These are phyloP conservation scores for Rhizoglyphus robini DNA, from an alignment of 1,140 invertebrate species.

Conservation along the genomic window DNA sequence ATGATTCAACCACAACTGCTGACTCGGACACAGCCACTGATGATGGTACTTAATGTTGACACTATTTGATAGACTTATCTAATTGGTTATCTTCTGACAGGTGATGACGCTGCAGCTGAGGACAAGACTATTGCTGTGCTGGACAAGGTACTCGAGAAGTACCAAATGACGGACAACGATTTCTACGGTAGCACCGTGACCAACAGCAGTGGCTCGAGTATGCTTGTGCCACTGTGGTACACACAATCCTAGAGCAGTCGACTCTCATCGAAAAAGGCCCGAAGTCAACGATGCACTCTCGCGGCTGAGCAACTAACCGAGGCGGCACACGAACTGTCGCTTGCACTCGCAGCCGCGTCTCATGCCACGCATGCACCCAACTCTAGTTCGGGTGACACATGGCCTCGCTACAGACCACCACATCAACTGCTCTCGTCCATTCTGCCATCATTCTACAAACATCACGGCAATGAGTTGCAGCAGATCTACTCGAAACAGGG, in stretches of 20 bases:
- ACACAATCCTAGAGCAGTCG: neutral
- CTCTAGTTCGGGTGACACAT: slow-evolving; percentile 10
- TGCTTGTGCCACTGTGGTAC: neutral
- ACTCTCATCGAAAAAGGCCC: neutral
- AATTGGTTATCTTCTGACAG: neutral
- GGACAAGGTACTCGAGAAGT: slow-evolving; percentile 68
- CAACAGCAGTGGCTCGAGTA: neutral
- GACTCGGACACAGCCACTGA: neutral
- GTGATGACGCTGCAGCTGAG: slow-evolving; percentile 24
- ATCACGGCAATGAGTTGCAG: neutral
- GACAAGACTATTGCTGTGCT: slow-evolving; percentile 55
- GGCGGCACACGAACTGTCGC: neutral
- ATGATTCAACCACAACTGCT: neutral
- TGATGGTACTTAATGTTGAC: neutral
- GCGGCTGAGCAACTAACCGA: neutral
- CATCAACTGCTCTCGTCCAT: slow-evolving; percentile 5
- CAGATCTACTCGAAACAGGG: neutral
- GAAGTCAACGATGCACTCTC: neutral
- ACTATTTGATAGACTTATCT: neutral
- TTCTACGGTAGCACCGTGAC: slow-evolving; percentile 49
- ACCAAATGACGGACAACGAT: slow-evolving; percentile 74
- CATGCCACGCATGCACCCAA: neutral
- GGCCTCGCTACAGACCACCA: slow-evolving; percentile 1
- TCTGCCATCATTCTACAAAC: slow-evolving; percentile 3
- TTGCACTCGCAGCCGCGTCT: neutral